Conservation (phyloP, 2,888 invertebrate species). For the Quadriops clusia region DNA sequence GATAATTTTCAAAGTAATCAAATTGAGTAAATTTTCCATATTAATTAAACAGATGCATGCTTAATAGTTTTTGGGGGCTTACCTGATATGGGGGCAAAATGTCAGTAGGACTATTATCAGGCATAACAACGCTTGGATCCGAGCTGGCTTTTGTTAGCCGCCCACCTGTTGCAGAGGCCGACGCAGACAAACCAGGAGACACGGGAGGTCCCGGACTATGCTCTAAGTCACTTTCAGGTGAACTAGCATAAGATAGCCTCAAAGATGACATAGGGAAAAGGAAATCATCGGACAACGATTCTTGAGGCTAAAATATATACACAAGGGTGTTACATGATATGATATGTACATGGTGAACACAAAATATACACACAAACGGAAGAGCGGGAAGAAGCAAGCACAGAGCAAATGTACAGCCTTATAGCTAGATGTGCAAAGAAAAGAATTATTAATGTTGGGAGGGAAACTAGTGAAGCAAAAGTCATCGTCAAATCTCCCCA, state of each 20-base stretch:
- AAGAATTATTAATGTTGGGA: too few species aligned
- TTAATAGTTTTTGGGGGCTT: too few species aligned
- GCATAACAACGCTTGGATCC: conserved; percentile 90
- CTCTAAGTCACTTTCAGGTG: conserved; percentile 91
- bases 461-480: too few species aligned
- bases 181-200: conserved; percentile 41
- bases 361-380: conserved; percentile 1
- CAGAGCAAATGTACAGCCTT: too few species aligned
- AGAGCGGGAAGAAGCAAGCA: too few species aligned
- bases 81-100: conserved; percentile 82
- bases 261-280: conserved; percentile 96
- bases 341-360: conserved; percentile 1
- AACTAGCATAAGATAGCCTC: conserved; percentile 89
- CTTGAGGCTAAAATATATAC: conserved; percentile 66
- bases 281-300: conserved; percentile 95
- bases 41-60: background rate
- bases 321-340: conserved; percentile 16
- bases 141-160: conserved; percentile 69
- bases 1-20: too few species aligned
- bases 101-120: conserved; percentile 64
- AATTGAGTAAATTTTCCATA: too few species aligned
- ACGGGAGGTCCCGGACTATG: conserved; percentile 62
- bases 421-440: conserved; percentile 1
- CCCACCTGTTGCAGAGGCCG: conserved; percentile 41
- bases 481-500: conserved; percentile 17